Percentiles rank a stretch among this genome's conserved stretches.
phyloP scores from a whole-genome alignment of 2,888 invertebrate species.

The Drosophila robusta region DNA sequence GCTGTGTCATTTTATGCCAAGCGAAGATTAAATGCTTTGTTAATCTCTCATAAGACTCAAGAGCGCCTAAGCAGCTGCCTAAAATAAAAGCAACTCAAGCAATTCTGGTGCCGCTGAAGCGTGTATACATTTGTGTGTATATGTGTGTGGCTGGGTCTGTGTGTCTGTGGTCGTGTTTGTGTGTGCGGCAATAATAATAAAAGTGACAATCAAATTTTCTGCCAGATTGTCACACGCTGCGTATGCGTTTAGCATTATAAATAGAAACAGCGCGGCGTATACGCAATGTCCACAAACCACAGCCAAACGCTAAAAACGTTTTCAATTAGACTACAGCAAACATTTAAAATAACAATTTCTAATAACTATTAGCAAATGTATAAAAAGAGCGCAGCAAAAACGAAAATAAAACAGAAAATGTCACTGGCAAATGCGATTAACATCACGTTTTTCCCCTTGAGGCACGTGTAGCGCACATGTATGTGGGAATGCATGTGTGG shows the following conservation, averaged over 20 bases:
- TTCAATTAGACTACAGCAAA: conserved; percentile 55
- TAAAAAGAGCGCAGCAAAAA: conserved; percentile 11
- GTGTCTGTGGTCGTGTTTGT: conserved; percentile 16
- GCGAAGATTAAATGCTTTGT: conserved; percentile 75
- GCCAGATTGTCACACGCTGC: conserved; percentile 51
- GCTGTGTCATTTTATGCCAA: conserved; percentile 58
- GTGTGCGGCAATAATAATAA: conserved; percentile 48
- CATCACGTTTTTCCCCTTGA: conserved; percentile 47
- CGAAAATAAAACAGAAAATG: conserved; percentile 27
- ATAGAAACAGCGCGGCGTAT: conserved; percentile 26
- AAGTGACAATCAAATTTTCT: conserved; percentile 57
- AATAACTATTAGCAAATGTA: conserved; percentile 24
- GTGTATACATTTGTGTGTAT: conserved; percentile 11
- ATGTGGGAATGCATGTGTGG: conserved; percentile 5
- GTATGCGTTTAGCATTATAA: conserved; percentile 38
- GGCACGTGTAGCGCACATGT: conserved; percentile 48
- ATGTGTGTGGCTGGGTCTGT: conserved; percentile 7
- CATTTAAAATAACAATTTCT: conserved; percentile 16
- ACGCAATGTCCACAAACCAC: conserved; percentile 30
- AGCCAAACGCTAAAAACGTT: conserved; percentile 15
- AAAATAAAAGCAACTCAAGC: conserved; percentile 53
- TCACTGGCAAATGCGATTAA: conserved; percentile 70
- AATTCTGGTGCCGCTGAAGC: conserved; percentile 23
- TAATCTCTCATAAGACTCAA: conserved; percentile 62
- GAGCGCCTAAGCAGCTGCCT: conserved; percentile 40